Conservation (phyloP, 2,113 vertebrate species). For the Seriola aureovittata region DNA sequence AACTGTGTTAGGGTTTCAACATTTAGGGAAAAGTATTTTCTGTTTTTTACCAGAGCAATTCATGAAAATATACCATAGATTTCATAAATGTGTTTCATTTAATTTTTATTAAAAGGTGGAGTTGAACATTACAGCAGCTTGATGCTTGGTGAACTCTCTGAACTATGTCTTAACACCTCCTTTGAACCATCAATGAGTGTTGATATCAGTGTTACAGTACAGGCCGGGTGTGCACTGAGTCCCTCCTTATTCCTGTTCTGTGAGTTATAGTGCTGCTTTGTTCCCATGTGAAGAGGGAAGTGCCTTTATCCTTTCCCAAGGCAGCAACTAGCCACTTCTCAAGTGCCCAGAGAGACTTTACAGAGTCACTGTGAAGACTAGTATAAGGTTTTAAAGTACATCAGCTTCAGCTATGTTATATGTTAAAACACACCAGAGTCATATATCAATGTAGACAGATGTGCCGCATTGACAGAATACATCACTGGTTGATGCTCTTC, state of each 20-base stretch:
- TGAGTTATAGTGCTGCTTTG: conserved; percentile 57
- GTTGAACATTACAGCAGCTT: neutral
- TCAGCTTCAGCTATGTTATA: neutral
- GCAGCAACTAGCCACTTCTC: conserved; percentile 33
- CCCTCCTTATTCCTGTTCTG: conserved; percentile 57
- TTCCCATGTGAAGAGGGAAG: conserved; percentile 75
- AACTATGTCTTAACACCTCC: conserved; percentile 16
- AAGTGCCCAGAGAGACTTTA: conserved; percentile 9
- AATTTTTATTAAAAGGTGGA: neutral
- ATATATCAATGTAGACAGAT: neutral
- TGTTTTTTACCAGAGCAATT: neutral
- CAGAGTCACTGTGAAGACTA: conserved; percentile 13
- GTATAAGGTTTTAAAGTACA: conserved; percentile 17
- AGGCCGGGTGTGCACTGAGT: conserved; percentile 45
- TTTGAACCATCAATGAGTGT: conserved; percentile 35
- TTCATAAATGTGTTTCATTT: neutral
- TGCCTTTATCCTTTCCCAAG: conserved; percentile 63
- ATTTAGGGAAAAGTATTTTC: neutral
- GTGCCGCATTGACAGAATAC: neutral
- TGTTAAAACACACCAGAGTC: neutral
- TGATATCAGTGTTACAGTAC: conserved; percentile 20
- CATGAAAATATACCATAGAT: neutral
- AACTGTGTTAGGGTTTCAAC: neutral
- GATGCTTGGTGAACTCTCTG: conserved; percentile 12
- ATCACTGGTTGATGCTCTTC: neutral